A percentile compares a stretch with the other conserved stretches of the same genome.
Evolutionary conservation across 1,140 invertebrate genomes (phyloP).

Genomic region (Camponotus floridanus): DNA sequence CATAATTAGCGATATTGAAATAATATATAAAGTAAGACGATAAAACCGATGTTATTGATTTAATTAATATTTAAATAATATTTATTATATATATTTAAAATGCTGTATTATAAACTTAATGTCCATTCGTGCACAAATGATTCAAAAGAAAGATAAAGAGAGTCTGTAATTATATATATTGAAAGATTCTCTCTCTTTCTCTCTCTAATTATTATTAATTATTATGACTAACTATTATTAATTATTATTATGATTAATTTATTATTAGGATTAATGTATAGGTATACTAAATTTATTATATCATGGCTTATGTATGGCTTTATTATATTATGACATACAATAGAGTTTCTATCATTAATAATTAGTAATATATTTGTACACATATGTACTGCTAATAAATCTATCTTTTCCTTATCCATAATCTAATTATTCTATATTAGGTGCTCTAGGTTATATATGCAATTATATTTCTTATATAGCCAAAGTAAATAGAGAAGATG

Average conservation of each 20-base stretch:
- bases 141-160: neutral
- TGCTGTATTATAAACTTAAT: neutral
- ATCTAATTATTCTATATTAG: conserved; percentile 10
- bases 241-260: too few relatives aligned
- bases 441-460: neutral
- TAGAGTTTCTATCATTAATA: too few relatives aligned
- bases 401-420: neutral
- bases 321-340: too few relatives aligned
- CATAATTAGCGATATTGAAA: neutral
- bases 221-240: too few relatives aligned
- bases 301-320: too few relatives aligned
- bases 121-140: neutral
- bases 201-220: too few relatives aligned
- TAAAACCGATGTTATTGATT: neutral
- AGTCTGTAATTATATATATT: conserved; percentile 17
- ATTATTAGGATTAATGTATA: too few relatives aligned
- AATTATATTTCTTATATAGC: neutral
- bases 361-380: too few relatives aligned
- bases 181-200: neutral
- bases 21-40: neutral
- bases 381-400: too few relatives aligned
- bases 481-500: conserved; percentile 22
- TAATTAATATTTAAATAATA: neutral
- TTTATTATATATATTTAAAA: neutral
- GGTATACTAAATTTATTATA: too few relatives aligned